phyloP scores from a whole-genome alignment of 1,140 invertebrate species.

The Neodiprion pinetum region DNA sequence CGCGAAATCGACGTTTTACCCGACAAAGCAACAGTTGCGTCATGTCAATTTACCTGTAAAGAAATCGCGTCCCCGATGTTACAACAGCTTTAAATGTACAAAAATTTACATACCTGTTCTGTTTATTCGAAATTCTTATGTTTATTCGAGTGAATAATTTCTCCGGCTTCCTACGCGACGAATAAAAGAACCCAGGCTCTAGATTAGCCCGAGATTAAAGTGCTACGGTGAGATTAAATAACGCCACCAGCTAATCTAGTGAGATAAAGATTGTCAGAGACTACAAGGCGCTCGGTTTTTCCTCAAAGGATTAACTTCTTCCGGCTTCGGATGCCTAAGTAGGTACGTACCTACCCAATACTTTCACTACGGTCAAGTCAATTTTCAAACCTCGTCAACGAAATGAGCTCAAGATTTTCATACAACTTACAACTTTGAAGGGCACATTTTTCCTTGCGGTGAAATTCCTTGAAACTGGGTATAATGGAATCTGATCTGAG shows the following conservation, averaged over 20 bases:
- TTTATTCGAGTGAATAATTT: no score
- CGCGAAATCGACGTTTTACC: no score
- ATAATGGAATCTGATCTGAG: no score
- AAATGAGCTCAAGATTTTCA: background rate
- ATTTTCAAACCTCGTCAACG: background rate
- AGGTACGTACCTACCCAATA: no score
- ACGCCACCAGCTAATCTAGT: conserved; percentile 37
- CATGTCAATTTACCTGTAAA: no score
- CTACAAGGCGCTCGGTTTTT: background rate
- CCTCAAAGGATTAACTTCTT: background rate
- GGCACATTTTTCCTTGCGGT: background rate
- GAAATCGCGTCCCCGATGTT: no score
- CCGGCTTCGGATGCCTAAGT: background rate
- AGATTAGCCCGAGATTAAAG: conserved; percentile 26
- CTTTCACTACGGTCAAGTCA: background rate
- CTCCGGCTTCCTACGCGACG: background rate
- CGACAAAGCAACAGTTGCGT: no score
- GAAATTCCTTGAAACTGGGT: no score
- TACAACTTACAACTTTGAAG: background rate
- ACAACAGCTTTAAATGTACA: no score
- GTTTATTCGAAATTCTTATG: no score
- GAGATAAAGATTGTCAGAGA: no score
- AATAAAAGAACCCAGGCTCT: conserved; percentile 10
- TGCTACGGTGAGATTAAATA: conserved; percentile 18
- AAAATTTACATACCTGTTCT: no score